Evolutionary conservation across 2,797 vertebrate species (phyloP).

Genomic region (Astyanax mexicanus): DNA sequence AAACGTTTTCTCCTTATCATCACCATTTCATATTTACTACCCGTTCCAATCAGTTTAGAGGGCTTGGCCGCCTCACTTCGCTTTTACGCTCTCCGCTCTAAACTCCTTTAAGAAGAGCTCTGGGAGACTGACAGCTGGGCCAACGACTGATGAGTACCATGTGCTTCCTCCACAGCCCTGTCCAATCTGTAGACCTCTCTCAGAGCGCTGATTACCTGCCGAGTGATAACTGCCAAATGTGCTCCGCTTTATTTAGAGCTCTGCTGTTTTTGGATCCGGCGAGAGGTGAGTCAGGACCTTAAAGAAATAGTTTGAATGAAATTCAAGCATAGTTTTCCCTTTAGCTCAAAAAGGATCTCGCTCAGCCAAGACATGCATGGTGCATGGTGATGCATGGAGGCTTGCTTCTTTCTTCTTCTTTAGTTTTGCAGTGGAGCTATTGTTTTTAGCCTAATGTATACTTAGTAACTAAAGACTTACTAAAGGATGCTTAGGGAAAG

Average conservation of each 20-base stretch:
- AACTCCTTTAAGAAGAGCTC: slow-evolving; percentile 9
- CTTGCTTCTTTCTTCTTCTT: not conserved
- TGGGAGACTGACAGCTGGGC: slow-evolving; percentile 49
- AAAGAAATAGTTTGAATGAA: slow-evolving; percentile 22
- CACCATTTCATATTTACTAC: slow-evolving; percentile 45
- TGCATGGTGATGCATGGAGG: no score
- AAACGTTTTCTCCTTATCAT: slow-evolving; percentile 33
- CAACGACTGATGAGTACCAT: slow-evolving; percentile 63
- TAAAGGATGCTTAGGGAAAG: no score
- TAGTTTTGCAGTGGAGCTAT: not conserved
- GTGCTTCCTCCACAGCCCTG: slow-evolving; percentile 47
- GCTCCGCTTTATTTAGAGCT: slow-evolving; percentile 49
- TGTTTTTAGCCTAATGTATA: no score
- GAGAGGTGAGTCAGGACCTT: not conserved
- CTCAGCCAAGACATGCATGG: not conserved
- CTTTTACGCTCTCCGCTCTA: slow-evolving; percentile 19
- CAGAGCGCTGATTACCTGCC: slow-evolving; percentile 63
- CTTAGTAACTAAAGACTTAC: no score
- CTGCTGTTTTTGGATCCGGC: slow-evolving; percentile 35
- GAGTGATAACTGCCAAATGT: slow-evolving; percentile 56
- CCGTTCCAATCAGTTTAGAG: slow-evolving; percentile 41
- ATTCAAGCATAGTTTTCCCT: not conserved
- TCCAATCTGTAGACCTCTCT: slow-evolving; percentile 51
- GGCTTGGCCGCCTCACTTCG: slow-evolving; percentile 21
- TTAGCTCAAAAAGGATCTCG: not conserved